phyloP scores from a whole-genome alignment of 2,797 vertebrate species.

The Onychomys leucogaster region DNA sequence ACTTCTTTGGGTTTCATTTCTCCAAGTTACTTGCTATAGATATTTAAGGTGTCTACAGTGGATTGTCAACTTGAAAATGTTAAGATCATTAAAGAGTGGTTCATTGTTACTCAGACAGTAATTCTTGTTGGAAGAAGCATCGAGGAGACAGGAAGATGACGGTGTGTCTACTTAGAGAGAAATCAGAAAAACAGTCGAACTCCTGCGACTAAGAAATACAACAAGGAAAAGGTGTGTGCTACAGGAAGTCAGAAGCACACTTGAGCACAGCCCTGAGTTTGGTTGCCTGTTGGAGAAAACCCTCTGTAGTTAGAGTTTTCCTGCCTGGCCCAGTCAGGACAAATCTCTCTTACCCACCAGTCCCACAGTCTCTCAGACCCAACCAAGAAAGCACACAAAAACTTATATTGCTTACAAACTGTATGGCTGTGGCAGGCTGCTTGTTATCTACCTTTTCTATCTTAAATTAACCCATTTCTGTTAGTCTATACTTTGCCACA shows the following conservation, averaged over 20 bases:
- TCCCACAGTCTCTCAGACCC: too few relatives aligned
- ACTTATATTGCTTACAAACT: too few relatives aligned
- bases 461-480: too few relatives aligned
- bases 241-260: not conserved
- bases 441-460: too few relatives aligned
- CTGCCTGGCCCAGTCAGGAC: too few relatives aligned
- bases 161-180: not conserved
- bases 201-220: not conserved
- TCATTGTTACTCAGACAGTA: not conserved
- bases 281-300: not conserved
- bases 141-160: not conserved
- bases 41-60: conserved; percentile 8
- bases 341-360: too few relatives aligned
- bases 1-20: not conserved
- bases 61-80: conserved; percentile 7
- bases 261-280: not conserved
- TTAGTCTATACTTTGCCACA: too few relatives aligned
- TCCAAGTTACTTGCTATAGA: not conserved
- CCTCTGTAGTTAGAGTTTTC: too few relatives aligned
- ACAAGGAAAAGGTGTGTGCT: not conserved
- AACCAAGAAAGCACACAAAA: too few relatives aligned
- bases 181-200: not conserved
- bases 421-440: too few relatives aligned
- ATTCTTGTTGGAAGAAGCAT: not conserved
- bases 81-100: not conserved